Evolutionary conservation across 2,888 invertebrate genomes (phyloP).

Genomic region (Caenorhabditis imperialis): DNA sequence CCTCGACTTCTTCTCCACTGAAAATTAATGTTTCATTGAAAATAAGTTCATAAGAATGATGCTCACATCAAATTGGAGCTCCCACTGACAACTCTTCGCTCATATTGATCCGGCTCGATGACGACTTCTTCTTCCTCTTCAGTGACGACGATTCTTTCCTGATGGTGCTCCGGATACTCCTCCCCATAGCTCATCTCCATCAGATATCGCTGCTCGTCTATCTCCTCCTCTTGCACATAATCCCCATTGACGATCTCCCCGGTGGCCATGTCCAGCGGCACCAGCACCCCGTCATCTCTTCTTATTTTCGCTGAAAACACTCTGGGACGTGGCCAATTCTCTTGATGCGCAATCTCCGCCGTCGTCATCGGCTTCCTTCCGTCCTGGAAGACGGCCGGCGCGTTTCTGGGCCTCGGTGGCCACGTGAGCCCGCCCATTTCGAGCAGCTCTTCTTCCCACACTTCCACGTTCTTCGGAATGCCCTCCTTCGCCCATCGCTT

Average conservation of each 20-base stretch:
- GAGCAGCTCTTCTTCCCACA: constrained; percentile 67
- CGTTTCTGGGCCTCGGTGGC: constrained; percentile 17
- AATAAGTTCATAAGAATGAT: not conserved
- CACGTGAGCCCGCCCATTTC: constrained; percentile 60
- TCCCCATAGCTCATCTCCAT: constrained; percentile 41
- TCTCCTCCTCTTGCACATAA: constrained; percentile 30
- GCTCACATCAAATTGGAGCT: constrained; percentile 20
- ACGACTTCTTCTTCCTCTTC: constrained; percentile 38
- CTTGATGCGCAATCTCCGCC: constrained; percentile 54
- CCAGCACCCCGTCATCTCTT: constrained; percentile 42
- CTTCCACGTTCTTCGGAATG: constrained; percentile 55
- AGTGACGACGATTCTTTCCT: constrained; percentile 16
- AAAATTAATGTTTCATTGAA: no score
- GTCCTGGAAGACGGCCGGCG: constrained; percentile 18
- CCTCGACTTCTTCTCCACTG: constrained; percentile 31
- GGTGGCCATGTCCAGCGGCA: constrained; percentile 2
- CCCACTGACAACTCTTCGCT: constrained; percentile 1
- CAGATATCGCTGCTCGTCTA: constrained; percentile 26
- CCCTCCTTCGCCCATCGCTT: constrained; percentile 57
- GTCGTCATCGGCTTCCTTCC: constrained; percentile 30
- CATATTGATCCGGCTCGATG: not conserved
- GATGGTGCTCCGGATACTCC: constrained; percentile 8
- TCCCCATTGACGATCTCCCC: constrained; percentile 4
- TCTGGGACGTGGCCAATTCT: constrained; percentile 60
- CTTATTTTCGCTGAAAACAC: constrained; percentile 59